Evolutionary conservation across 2,113 vertebrate species (phyloP).

Genomic region (Triplophysa rosa): DNA sequence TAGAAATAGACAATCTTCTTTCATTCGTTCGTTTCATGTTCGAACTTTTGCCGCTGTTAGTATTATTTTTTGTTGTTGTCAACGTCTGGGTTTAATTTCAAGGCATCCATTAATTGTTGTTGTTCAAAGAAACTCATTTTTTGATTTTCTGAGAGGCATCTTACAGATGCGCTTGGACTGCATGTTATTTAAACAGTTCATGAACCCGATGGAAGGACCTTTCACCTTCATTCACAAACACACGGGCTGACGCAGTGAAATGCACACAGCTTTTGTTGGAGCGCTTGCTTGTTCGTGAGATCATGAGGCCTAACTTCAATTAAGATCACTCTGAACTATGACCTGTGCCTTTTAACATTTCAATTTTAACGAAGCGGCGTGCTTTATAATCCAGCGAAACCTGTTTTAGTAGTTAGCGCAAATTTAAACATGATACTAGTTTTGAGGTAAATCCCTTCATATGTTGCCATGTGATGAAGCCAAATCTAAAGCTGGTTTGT

Average conservation of each 20-base stretch:
- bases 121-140: background rate
- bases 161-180: background rate
- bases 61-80: constrained; percentile 18
- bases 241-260: background rate
- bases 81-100: constrained; percentile 24
- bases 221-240: constrained; percentile 4
- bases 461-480: background rate
- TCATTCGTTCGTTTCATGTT: constrained; percentile 8
- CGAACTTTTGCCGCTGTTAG: constrained; percentile 4
- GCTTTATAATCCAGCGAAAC: background rate
- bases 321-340: background rate
- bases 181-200: background rate
- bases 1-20: constrained; percentile 14
- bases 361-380: background rate
- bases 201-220: background rate
- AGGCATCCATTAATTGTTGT: constrained; percentile 18
- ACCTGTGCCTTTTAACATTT: background rate
- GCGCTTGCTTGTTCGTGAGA: background rate
- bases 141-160: background rate
- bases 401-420: background rate
- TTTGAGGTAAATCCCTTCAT: constrained; percentile 17
- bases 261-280: background rate
- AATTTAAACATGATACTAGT: background rate
- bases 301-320: background rate
- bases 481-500: constrained; percentile 31